These are phyloP conservation scores for Diplosoma virens DNA, from an alignment of 23 tunicate species.

Conservation along the genomic window DNA sequence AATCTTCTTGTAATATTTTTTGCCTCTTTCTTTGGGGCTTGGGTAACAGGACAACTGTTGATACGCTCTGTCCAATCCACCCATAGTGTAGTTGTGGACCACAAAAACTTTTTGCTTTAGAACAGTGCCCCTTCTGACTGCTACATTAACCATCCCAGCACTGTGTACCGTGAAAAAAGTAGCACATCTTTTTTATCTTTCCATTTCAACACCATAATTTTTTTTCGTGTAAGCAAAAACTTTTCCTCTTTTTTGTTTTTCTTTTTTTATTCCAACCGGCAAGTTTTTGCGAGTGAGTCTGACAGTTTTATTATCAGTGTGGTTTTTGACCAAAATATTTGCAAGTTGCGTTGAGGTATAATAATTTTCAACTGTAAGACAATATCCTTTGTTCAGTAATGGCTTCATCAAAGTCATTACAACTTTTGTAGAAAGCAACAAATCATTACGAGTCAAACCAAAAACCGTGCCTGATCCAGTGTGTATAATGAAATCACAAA, in stretches of 20 bases:
- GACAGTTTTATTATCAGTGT: conserved; percentile 21
- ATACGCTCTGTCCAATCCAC: conserved; percentile 12
- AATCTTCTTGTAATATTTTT: conserved; percentile 23
- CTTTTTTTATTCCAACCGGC: neutral
- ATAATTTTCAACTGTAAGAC: conserved; percentile 22
- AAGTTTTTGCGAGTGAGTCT: neutral
- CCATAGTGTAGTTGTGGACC: conserved; percentile 1
- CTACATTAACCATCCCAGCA: conserved; percentile 10
- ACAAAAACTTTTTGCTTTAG: conserved; percentile 8
- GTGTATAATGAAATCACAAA: conserved; percentile 23
- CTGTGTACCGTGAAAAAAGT: conserved; percentile 4
- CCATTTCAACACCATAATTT: conserved; percentile 11
- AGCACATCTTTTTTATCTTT: conserved; percentile 20
- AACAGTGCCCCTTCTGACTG: neutral
- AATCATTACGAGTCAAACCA: neutral
- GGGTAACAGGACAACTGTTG: conserved; percentile 17
- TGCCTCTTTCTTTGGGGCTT: neutral
- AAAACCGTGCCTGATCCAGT: neutral
- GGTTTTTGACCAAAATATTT: conserved; percentile 1
- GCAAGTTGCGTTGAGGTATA: conserved; percentile 28
- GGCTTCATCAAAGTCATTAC: conserved; percentile 40
- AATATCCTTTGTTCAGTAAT: conserved; percentile 24
- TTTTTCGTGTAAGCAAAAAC: conserved; percentile 6
- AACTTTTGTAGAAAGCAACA: neutral
- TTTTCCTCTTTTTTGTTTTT: conserved; percentile 2